phyloP scores from a whole-genome alignment of 30 jellyfish, hydroid and myxozoan genomes.

The Turritopsis dohrnii region DNA sequence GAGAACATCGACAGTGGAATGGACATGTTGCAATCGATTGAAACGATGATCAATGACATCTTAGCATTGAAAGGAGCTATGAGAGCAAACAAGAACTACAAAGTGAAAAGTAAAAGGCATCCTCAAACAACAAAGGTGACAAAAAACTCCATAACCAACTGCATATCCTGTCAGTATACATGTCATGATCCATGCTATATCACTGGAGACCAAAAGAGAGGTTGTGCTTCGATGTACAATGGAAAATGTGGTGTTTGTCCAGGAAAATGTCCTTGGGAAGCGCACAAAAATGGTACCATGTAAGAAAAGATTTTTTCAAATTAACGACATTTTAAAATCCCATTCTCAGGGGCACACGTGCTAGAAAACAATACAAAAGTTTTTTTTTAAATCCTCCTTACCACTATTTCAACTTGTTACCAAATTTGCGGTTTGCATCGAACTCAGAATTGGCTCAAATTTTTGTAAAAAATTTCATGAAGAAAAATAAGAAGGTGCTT shows the following conservation, averaged over 20 bases:
- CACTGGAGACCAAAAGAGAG: not conserved
- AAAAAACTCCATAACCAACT: slow-evolving; percentile 2
- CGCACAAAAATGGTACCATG: not conserved
- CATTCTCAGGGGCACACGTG: too few relatives aligned
- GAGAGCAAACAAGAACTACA: slow-evolving; percentile 15
- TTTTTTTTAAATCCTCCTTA: too few relatives aligned
- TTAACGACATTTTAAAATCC: too few relatives aligned
- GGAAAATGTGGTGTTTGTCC: slow-evolving; percentile 7
- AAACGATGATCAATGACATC: not conserved
- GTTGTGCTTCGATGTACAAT: not conserved
- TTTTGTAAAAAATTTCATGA: too few relatives aligned
- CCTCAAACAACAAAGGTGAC: not conserved
- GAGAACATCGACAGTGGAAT: not conserved
- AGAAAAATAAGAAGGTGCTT: too few relatives aligned
- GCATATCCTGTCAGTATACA: not conserved
- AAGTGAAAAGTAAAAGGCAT: not conserved
- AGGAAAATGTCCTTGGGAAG: slow-evolving; percentile 3
- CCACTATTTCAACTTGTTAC: too few relatives aligned
- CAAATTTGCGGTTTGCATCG: too few relatives aligned
- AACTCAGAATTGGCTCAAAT: too few relatives aligned
- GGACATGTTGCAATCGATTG: slow-evolving; percentile 4
- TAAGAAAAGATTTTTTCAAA: too few relatives aligned
- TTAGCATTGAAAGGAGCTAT: not conserved
- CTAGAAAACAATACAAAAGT: too few relatives aligned
- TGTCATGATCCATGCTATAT: not conserved